Conservation (phyloP, 2,797 vertebrate genomes). For the Urosaurus nigricauda region DNA sequence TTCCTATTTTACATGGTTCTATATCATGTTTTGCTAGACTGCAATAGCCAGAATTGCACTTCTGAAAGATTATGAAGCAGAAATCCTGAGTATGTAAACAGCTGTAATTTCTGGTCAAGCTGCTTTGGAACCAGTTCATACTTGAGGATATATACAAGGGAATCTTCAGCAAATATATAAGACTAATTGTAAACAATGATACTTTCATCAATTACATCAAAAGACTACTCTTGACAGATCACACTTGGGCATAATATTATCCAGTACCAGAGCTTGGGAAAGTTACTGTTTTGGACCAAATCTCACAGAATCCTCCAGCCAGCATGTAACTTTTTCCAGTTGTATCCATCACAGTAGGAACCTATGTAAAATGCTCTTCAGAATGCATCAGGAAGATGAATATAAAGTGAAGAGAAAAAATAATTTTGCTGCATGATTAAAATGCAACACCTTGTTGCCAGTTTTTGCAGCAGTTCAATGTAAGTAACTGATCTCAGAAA, state of each 20-base stretch:
- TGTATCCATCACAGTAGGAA: not conserved
- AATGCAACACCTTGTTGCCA: slow-evolving; percentile 51
- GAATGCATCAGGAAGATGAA: slow-evolving; percentile 40
- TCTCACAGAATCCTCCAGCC: too few relatives aligned
- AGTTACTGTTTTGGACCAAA: too few relatives aligned
- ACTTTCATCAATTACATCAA: not conserved
- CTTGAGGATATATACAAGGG: slow-evolving; percentile 7
- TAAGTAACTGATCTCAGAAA: slow-evolving; percentile 51
- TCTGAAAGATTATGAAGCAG: not conserved
- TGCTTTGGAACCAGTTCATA: not conserved
- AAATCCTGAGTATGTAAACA: slow-evolving; percentile 5
- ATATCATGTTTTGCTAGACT: not conserved
- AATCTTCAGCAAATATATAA: not conserved
- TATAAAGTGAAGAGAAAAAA: slow-evolving; percentile 39
- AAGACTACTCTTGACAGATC: not conserved
- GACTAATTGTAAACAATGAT: too few relatives aligned
- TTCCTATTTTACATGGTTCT: not conserved
- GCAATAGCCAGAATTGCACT: not conserved
- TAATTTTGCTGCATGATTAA: slow-evolving; percentile 48
- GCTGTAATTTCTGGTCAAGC: not conserved
- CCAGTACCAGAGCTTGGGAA: not conserved
- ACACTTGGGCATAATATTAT: not conserved
- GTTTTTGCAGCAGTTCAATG: slow-evolving; percentile 11
- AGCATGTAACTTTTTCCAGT: too few relatives aligned
- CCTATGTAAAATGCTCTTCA: slow-evolving; percentile 15